Evolutionary conservation across 2,113 vertebrate species (phyloP), one percentile per base, ranked within the genome.

Genomic region (Vimba vimba): DNA sequence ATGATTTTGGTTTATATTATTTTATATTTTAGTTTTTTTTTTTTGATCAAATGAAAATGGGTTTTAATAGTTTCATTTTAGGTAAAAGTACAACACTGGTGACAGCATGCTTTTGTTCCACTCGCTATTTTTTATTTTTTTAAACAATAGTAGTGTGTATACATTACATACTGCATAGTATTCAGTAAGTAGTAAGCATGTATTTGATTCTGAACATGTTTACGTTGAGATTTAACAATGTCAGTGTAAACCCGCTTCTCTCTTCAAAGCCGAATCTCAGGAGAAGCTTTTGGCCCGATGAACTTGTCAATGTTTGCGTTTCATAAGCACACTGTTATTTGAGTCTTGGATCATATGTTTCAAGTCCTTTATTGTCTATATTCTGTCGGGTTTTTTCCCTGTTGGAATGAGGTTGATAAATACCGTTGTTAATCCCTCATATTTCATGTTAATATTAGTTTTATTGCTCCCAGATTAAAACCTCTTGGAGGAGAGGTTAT

Each of bases 261-360:
- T 91, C 85, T 90, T 88, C 86, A 83, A 90, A 87, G 85, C 87
- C 85, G 81, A 85, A 33, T 92, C 93, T 91, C 71, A 87, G 92
- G 92, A 91, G 91, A 91, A 90, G 87, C 85, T 64, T 91, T 83
- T 93, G 93, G 91, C 92, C 90, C 79, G 66, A 83, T 91, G 91
- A 93, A 90, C 91, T 83, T 87, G 92, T 94, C 91, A 87, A 78
- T 95, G 94, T 95, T 95, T 93, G 91, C 89, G 80, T 95, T 94
- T 95, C 93, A 94, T 95, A 93, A 94, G 91, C 69, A 52, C 86
- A 7, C 77, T 93, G 93, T 94, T 94, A 91, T 94, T 93, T 78
- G 88, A 94, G 90, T 84, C 74, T 87, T 69, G 88, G 90, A 92
- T 91, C 87, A 60, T 92, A 87, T 90, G 90, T 91, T 92, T 92